Base-by-base conservation (phyloP, 2,888 invertebrate genomes). In the Machimus rusticus region DNA sequence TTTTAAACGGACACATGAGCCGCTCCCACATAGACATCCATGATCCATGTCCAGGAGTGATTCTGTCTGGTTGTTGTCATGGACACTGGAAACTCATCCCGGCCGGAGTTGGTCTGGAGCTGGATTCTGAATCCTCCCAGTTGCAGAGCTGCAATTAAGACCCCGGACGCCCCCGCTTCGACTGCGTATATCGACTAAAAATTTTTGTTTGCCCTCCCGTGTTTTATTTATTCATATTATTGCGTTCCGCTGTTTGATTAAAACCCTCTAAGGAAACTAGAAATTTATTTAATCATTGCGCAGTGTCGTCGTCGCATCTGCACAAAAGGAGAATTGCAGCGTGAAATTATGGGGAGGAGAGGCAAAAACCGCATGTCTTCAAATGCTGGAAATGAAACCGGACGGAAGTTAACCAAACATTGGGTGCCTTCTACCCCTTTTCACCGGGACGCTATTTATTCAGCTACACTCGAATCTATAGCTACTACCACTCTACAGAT, bases 151-250 rank as follows among this genome's bases (percentile, higher is more conserved):
- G 43, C 46, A 74, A 74, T 74, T 66, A 76, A 76, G n/a, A 39
- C 28, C 34, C 76, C 76, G n/a, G n/a, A n/a, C 19, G 1, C 16
- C 46, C 23, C 46, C 77, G 31, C 37, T 23, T 14, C 77, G 76
- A 51, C 37, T 77, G 74, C 85, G 31, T 85, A 74, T 31, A 74
- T 31, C 51, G 43, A 46, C 74, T 74, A 85, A 85, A 55, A 77
- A 55, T 76, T 55, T 77, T 55, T 77, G 86, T 86, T 86, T 86
- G 77, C 43, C 37, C 51, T 86, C 43, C 43, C 16, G 51, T 55
- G 28, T 77, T 86, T 86, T 86, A 86, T 86, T 86, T 86, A 76
- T 77, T 86, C 85, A 85, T 85, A 85, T 85, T 86, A 86, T 86
- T 86, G 77, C 46, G 76, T 43, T 77, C 19, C 23, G 77, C 23